A percentile compares a stretch with the other conserved stretches of the same genome.
These are phyloP conservation scores for Nettapus auritus DNA, from an alignment of 2,113 vertebrate genomes.

Conservation along the genomic window DNA sequence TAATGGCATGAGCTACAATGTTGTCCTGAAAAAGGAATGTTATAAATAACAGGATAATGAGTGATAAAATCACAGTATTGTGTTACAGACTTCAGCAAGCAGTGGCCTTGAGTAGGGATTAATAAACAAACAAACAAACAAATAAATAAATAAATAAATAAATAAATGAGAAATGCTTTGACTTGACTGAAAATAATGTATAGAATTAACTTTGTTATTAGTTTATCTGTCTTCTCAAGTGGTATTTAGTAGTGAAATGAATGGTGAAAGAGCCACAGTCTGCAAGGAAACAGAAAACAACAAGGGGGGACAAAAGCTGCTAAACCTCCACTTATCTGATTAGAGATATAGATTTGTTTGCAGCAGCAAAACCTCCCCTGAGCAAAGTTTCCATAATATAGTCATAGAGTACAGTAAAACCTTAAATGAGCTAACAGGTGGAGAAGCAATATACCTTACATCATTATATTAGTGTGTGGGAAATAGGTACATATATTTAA, in stretches of 20 bases:
- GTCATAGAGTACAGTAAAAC: background rate
- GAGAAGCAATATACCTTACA: background rate
- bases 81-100: background rate
- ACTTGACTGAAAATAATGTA: background rate
- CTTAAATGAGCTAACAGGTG: background rate
- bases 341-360: background rate
- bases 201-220: background rate
- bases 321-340: background rate
- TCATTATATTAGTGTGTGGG: background rate
- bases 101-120: background rate
- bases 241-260: background rate
- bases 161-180: fast-evolving
- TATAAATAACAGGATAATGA: background rate
- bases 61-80: background rate
- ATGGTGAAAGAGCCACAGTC: background rate
- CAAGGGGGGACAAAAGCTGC: background rate
- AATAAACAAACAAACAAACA: background rate
- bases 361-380: background rate
- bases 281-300: background rate
- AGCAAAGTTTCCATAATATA: background rate
- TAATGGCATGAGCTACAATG: background rate
- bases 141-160: background rate
- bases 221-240: background rate
- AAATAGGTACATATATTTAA: background rate
- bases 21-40: background rate